A percentile compares a stretch with the other conserved stretches of the same genome.
Conservation (phyloP, 30 jellyfish, hydroid and myxozoan genomes). For the Cassiopea andromeda region DNA sequence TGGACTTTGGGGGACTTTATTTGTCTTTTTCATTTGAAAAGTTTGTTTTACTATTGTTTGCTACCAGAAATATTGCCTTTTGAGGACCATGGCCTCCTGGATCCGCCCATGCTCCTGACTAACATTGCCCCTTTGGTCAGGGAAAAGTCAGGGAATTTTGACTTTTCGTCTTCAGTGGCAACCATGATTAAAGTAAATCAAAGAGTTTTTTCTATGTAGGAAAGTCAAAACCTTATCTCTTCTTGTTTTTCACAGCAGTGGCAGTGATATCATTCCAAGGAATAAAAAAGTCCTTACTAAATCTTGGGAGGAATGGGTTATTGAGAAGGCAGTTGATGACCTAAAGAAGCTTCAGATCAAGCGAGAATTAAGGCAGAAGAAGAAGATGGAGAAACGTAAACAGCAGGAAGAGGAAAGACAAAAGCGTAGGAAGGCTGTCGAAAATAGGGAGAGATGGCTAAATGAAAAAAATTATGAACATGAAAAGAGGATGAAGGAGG, state of each 20-base stretch:
- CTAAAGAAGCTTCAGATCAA: slow-evolving; percentile 37
- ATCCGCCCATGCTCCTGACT: too few relatives aligned
- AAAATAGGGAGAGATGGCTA: slow-evolving; percentile 71
- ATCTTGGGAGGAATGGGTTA: slow-evolving; percentile 88
- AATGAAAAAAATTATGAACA: slow-evolving; percentile 52
- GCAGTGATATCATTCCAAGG: background rate
- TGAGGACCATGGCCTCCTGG: too few relatives aligned
- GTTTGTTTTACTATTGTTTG: too few relatives aligned
- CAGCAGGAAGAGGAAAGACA: slow-evolving; percentile 45
- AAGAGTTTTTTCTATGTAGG: background rate
- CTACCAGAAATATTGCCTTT: too few relatives aligned
- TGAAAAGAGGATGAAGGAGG: slow-evolving; percentile 49
- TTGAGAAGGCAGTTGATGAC: slow-evolving; percentile 67
- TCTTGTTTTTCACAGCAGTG: slow-evolving; percentile 2
- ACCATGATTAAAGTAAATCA: background rate
- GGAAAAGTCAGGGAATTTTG: background rate
- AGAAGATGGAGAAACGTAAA: slow-evolving; percentile 9
- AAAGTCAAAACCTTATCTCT: background rate
- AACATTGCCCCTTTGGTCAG: too few relatives aligned
- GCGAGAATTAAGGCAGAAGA: slow-evolving; percentile 20
- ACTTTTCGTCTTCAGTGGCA: background rate
- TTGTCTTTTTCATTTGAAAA: too few relatives aligned
- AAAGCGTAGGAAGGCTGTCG: slow-evolving; percentile 39
- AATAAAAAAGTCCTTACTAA: slow-evolving; percentile 33
- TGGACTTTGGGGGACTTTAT: too few relatives aligned